A percentile compares a stretch with the other conserved stretches of the same genome.
phyloP scores from a whole-genome alignment of 2,113 vertebrate genomes.

The Carassius carassius region DNA sequence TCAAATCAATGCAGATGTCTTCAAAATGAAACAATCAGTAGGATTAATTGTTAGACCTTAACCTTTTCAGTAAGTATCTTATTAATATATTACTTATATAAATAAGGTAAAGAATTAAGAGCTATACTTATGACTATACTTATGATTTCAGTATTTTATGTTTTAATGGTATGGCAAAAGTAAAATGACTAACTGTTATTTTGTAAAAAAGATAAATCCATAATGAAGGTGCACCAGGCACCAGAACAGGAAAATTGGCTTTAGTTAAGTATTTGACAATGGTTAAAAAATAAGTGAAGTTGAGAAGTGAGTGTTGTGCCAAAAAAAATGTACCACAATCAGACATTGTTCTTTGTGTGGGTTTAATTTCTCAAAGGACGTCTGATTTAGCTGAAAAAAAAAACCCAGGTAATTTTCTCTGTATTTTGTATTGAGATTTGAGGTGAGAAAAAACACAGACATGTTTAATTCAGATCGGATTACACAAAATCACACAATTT shows the following conservation, averaged over 20 bases:
- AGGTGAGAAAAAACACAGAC: background rate
- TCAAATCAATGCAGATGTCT: background rate
- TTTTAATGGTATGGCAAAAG: background rate
- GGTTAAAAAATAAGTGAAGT: background rate
- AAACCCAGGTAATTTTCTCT: background rate
- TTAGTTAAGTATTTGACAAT: background rate
- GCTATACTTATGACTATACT: too few relatives aligned
- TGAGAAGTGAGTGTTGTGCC: background rate
- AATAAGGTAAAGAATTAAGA: background rate
- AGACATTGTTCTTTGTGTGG: background rate
- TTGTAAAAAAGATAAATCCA: background rate
- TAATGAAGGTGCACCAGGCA: background rate
- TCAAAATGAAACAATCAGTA: background rate
- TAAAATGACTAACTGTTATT: background rate
- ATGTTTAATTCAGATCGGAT: background rate
- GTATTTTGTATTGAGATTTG: background rate
- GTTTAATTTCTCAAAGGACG: background rate
- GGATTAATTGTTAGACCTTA: background rate
- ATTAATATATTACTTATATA: background rate
- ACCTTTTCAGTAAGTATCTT: background rate
- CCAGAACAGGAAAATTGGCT: background rate
- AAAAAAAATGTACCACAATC: conserved; percentile 2
- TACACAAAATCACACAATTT: background rate
- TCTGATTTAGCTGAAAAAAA: background rate
- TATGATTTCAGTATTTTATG: background rate